Evolutionary conservation across 2,888 invertebrate species (phyloP), one percentile per base, ranked within the genome.

Genomic region (Chloroclysta siterata): DNA sequence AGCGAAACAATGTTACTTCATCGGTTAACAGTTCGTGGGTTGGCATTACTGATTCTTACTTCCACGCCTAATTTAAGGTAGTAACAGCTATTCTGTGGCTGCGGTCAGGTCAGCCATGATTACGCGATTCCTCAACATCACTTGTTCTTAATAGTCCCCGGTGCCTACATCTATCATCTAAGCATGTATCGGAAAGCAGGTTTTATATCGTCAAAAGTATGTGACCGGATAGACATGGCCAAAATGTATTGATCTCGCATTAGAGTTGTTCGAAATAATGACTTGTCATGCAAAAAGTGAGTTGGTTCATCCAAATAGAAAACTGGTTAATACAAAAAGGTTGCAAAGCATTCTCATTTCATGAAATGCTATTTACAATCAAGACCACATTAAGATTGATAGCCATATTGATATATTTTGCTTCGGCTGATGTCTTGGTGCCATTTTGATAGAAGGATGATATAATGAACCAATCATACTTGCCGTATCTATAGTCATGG

Each of bases 161-260:
- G 52, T 52, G 56, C 53, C 55, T 56, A 55, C 60, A 60, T 65
- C 57, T 44, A 65, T 65, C 60, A 65, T 60, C 56, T 53, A 42
- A 84, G 78, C 76, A 78, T 72, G 78, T 73, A 85, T 89, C 90
- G 90, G 91, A 91, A 90, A 90, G 89, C 84, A 78, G 81, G 83
- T 78, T 78, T 75, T 77, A 79, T 80, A 82, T 80, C 77, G 82
- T 83, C 85, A 80, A 56, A 36, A 83, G 58, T 82, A 84, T 77
- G 79, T 78, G 82, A 81, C 73, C 76, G 68, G 71, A 84, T 77
- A 48, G 46, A 81, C 77, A 80, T 76, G 76, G 77, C 76, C 72
- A 73, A 82, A 82, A 82, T 72, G 78, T 82, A 85, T 84, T 81
- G 81, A 82, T 81, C 78, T 76, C 72, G 73, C 79, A 85, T 84